Evolutionary conservation across 2,113 vertebrate genomes (phyloP).

Genomic region (Anarhynchus alexandrinus): DNA sequence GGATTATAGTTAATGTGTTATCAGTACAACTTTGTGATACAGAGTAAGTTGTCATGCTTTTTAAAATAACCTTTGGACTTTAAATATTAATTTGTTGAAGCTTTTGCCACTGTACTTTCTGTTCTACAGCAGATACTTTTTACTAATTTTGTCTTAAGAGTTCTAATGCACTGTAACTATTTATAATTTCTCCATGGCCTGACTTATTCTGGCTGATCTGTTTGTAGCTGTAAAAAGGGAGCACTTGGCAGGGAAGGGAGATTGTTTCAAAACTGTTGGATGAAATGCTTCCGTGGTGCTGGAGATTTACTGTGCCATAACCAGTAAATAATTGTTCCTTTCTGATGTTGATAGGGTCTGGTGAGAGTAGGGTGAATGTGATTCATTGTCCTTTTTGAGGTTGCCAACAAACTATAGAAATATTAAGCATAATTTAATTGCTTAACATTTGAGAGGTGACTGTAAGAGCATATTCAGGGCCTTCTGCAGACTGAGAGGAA

Average conservation of each 20-base stretch:
- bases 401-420: slow-evolving; percentile 5
- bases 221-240: not conserved
- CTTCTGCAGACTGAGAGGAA: not conserved
- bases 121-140: not conserved
- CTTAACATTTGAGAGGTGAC: not conserved
- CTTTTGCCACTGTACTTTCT: not conserved
- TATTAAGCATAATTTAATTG: slow-evolving; percentile 2
- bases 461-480: not conserved
- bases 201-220: not conserved
- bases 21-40: not conserved
- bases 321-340: slow-evolving; percentile 43
- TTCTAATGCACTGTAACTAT: not conserved
- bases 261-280: not conserved
- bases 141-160: not conserved
- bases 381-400: not conserved
- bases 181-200: not conserved
- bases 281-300: not conserved
- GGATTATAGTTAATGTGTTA: not conserved
- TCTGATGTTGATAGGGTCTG: not conserved
- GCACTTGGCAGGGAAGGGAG: not conserved
- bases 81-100: not conserved
- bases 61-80: not conserved
- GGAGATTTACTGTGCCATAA: not conserved
- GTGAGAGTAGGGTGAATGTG: not conserved
- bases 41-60: not conserved